These are phyloP conservation scores for Acleris literana DNA, from an alignment of 2,888 invertebrate genomes.

Conservation along the genomic window DNA sequence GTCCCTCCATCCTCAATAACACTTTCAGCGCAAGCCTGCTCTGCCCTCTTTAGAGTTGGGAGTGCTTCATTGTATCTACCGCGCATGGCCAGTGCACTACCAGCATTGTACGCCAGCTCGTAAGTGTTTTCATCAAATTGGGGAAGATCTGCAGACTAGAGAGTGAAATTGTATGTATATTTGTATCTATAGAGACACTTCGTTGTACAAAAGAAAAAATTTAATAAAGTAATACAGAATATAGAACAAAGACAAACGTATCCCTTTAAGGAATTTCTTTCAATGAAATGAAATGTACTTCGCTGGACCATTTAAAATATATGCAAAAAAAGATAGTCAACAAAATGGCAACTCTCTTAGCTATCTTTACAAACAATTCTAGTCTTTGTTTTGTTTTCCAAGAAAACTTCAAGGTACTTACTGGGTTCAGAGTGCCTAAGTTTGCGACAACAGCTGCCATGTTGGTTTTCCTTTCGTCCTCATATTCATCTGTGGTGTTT, in stretches of 20 bases:
- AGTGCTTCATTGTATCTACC: conserved; percentile 90
- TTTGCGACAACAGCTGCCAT: conserved; percentile 95
- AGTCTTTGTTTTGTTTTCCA: neutral
- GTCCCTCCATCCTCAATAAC: conserved; percentile 95
- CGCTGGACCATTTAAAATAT: too few species aligned
- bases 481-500: conserved; percentile 96
- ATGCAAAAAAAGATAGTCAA: too few species aligned
- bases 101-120: conserved; percentile 95
- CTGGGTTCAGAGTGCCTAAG: conserved; percentile 85
- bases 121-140: conserved; percentile 86
- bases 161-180: conserved; percentile 10
- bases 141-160: conserved; percentile 65
- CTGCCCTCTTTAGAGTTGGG: conserved; percentile 91
- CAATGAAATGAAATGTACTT: too few species aligned
- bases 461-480: conserved; percentile 97
- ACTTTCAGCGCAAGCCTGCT: conserved; percentile 92
- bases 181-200: neutral
- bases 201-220: neutral
- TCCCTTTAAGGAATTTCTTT: too few species aligned
- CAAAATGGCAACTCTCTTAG: too few species aligned
- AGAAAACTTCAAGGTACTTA: conserved; percentile 60
- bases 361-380: neutral
- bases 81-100: conserved; percentile 90
- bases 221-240: neutral
- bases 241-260: neutral